phyloP scores from a whole-genome alignment of 2,113 vertebrate species.

The Atrichornis clamosus region DNA sequence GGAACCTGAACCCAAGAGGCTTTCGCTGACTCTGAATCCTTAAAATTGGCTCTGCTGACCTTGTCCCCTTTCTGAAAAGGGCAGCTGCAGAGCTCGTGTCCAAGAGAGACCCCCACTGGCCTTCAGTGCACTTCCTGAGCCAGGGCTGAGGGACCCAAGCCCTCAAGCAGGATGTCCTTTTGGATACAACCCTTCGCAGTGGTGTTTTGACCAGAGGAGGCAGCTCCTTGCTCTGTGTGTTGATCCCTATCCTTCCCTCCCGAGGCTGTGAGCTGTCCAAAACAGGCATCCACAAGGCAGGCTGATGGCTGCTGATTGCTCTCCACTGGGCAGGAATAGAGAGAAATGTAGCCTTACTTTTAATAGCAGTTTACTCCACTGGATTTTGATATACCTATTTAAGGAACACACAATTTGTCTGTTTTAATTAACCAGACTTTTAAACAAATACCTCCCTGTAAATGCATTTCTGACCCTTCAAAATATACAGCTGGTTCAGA shows the following conservation, averaged over 20 bases:
- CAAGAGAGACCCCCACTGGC: background rate
- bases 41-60: background rate
- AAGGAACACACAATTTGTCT: background rate
- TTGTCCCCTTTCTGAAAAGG: background rate
- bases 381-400: background rate
- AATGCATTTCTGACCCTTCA: background rate
- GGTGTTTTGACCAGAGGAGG: background rate
- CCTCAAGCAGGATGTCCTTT: background rate
- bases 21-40: background rate
- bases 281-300: background rate
- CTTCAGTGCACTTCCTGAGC: background rate
- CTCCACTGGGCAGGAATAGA: background rate
- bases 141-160: background rate
- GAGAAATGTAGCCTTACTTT: background rate
- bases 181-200: background rate
- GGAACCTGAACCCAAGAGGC: background rate
- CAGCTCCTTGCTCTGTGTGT: background rate
- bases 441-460: background rate
- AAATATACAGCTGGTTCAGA: background rate
- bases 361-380: background rate
- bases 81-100: background rate
- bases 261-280: background rate
- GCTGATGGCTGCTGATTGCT: background rate
- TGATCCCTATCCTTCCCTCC: background rate
- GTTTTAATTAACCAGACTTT: background rate